These are phyloP conservation scores for human DNA, from an alignment of 2,113 vertebrate species.

Conservation along the genomic window GRCh38 chr11:132462501-132463000, in stretches of 20 bases:
- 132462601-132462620: not conserved
- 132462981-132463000: not conserved
- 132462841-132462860: not conserved
- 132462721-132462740: not conserved
- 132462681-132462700: not conserved
- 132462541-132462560: conserved; percentile 23
- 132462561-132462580: not conserved
- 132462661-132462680: not conserved
- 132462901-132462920: not conserved
- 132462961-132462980: fast-evolving
- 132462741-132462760: not conserved
- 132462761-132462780: not conserved
- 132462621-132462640: not conserved
- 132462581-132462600: not conserved
- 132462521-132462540: not conserved
- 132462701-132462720: conserved; percentile 38
- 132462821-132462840: not conserved
- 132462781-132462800: not conserved
- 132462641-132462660: not conserved
- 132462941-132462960: not conserved
- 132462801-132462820: conserved; percentile 28
- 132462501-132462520: not conserved
- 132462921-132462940: not conserved
- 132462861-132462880: not conserved
- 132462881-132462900: not conserved